A percentile compares a stretch with the other conserved stretches of the same genome.
These are phyloP conservation scores for Sarcophilus harrisii DNA, from an alignment of 2,797 vertebrate genomes.

Conservation along the genomic window DNA sequence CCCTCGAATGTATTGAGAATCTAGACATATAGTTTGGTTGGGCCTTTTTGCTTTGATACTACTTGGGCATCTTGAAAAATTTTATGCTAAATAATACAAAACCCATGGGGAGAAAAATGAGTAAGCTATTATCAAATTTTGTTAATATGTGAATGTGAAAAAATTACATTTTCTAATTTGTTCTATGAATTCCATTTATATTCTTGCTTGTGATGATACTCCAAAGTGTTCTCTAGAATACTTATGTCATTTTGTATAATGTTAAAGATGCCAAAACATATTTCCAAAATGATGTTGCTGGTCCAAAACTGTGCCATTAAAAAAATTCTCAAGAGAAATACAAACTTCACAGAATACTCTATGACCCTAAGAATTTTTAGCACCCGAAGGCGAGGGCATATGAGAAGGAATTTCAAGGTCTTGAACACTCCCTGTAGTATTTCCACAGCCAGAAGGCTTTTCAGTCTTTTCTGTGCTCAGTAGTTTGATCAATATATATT, in stretches of 20 bases:
- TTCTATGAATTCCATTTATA: neutral
- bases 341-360: constrained; percentile 21
- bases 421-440: constrained; percentile 15
- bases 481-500: constrained; percentile 52
- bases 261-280: neutral
- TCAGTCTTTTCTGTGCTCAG: constrained; percentile 35
- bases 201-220: neutral
- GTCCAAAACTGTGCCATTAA: neutral
- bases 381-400: neutral
- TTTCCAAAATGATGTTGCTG: neutral
- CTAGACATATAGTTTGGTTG: neutral
- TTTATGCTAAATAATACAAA: neutral
- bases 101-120: neutral
- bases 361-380: neutral
- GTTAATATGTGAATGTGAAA: neutral
- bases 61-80: neutral
- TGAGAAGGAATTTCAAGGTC: constrained; percentile 36
- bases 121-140: neutral
- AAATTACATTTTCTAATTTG: neutral
- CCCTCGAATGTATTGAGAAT: neutral
- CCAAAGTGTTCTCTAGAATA: neutral
- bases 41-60: neutral
- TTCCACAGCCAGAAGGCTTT: constrained; percentile 47
- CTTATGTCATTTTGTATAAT: neutral
- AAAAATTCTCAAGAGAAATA: neutral